Conservation (phyloP, 2,797 vertebrate species). For the Crenuchus spilurus region DNA sequence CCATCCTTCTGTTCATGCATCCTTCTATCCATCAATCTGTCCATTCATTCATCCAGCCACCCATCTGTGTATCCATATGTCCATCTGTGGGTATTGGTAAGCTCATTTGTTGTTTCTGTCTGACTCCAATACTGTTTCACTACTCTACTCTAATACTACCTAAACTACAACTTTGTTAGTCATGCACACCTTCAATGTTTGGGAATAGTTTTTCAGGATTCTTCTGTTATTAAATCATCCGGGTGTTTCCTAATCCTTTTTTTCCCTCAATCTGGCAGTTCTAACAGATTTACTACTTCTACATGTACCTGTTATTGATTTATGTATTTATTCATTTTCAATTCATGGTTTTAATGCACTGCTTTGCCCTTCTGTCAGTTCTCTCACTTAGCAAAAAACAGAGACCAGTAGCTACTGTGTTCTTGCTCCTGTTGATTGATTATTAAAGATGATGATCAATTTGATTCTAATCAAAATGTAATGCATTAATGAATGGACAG, state of each 20-base stretch:
- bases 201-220: neutral
- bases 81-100: constrained; percentile 23
- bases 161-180: neutral
- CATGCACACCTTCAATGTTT: neutral
- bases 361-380: constrained; percentile 70
- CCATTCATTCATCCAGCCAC: constrained; percentile 21
- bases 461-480: constrained; percentile 59
- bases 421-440: constrained; percentile 85
- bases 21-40: constrained; percentile 1
- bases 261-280: neutral
- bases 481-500: constrained; percentile 76
- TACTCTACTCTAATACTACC: constrained; percentile 17
- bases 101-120: neutral
- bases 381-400: constrained; percentile 87
- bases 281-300: constrained; percentile 9
- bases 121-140: neutral
- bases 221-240: neutral
- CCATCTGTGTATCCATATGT: neutral
- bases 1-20: neutral
- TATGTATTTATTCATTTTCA: constrained; percentile 55
- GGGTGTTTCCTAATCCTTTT: neutral
- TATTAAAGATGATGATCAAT: constrained; percentile 81
- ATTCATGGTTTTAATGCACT: constrained; percentile 48
- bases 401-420: constrained; percentile 90
- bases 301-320: constrained; percentile 58